Evolutionary conservation across 2,888 invertebrate species (phyloP).

Genomic region (Metalampra italica): DNA sequence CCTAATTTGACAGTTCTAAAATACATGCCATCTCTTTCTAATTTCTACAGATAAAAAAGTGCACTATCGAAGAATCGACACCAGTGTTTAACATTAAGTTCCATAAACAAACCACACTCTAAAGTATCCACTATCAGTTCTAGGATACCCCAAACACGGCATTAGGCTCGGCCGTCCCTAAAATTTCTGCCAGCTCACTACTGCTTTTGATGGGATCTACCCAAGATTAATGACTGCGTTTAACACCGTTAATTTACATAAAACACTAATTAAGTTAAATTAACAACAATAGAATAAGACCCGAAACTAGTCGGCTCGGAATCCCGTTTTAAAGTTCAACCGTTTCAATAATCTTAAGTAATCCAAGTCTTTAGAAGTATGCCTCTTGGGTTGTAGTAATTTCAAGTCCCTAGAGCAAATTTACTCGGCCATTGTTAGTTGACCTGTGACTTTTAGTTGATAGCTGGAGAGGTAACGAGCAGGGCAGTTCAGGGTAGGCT

Average conservation of each 20-base stretch:
- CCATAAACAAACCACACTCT: too few species aligned
- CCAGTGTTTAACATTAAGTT: too few species aligned
- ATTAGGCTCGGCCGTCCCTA: background rate
- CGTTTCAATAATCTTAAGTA: conserved; percentile 3
- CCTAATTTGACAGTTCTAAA: too few species aligned
- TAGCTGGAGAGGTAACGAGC: background rate
- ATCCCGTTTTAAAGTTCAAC: conserved; percentile 1
- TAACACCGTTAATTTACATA: conserved; percentile 2
- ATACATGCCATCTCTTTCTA: too few species aligned
- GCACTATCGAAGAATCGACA: too few species aligned
- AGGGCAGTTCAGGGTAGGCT: background rate
- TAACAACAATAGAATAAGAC: conserved; percentile 5
- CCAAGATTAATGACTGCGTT: background rate
- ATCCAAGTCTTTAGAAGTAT: background rate
- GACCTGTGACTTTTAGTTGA: background rate
- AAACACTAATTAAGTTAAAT: conserved; percentile 4
- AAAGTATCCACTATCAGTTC: too few species aligned
- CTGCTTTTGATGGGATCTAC: conserved; percentile 1
- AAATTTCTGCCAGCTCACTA: background rate
- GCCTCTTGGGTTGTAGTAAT: background rate
- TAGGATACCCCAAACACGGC: too few species aligned
- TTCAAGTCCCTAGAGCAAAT: background rate
- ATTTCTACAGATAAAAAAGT: too few species aligned
- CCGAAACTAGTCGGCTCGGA: background rate
- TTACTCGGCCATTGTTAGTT: background rate